phyloP scores from a whole-genome alignment of 1,140 invertebrate genomes.

The Hyposmocoma kahamanoa region DNA sequence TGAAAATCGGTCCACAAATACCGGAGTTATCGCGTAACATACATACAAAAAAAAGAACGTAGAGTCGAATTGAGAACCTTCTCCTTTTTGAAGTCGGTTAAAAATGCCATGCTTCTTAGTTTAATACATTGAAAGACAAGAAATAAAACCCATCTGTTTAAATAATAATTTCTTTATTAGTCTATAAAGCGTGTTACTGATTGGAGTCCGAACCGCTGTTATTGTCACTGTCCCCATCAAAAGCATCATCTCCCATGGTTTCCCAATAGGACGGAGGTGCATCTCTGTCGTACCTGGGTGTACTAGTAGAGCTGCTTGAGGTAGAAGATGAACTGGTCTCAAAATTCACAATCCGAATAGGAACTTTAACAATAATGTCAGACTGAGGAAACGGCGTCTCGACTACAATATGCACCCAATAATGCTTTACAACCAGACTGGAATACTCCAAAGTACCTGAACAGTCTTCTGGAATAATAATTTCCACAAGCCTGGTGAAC shows the following conservation, averaged over 20 bases:
- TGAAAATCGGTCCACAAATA: too few relatives aligned
- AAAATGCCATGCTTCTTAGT: too few relatives aligned
- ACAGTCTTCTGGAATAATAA: conserved; percentile 1
- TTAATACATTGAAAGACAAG: too few relatives aligned
- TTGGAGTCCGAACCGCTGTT: background rate
- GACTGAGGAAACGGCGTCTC: conserved; percentile 25
- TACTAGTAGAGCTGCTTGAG: background rate
- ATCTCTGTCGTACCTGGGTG: background rate
- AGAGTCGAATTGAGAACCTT: too few relatives aligned
- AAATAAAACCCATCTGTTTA: too few relatives aligned
- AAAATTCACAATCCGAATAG: conserved; percentile 19
- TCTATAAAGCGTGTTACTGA: too few relatives aligned
- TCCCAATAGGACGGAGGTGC: conserved; percentile 25
- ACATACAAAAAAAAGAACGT: too few relatives aligned
- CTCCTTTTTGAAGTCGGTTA: too few relatives aligned
- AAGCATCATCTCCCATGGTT: conserved; percentile 21
- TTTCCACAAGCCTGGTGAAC: background rate
- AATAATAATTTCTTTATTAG: too few relatives aligned
- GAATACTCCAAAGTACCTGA: conserved; percentile 22
- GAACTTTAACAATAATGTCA: conserved; percentile 19
- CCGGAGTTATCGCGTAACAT: too few relatives aligned
- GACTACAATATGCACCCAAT: conserved; percentile 22
- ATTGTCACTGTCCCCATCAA: conserved; percentile 8
- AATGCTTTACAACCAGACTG: conserved; percentile 23
- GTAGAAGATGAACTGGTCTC: background rate